These are phyloP conservation scores for Plebejus anna DNA, from an alignment of 2,888 invertebrate species.

Conservation along the genomic window DNA sequence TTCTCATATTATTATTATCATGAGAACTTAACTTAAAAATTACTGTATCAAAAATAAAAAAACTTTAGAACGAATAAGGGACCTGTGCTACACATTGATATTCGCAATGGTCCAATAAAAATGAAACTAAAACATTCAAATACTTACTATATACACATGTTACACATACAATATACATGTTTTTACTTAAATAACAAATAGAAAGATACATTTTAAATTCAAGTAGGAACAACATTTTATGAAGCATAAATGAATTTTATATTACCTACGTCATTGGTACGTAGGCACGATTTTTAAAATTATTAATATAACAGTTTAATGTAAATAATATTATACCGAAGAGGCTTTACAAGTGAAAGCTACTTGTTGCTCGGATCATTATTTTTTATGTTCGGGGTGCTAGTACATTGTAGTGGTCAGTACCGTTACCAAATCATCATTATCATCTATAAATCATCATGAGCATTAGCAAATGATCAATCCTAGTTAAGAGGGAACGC, in stretches of 20 bases:
- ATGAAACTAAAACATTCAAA: no score
- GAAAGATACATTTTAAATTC: background rate
- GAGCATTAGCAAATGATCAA: background rate
- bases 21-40: no score
- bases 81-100: no score
- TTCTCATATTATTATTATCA: no score
- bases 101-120: no score
- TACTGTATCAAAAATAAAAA: no score
- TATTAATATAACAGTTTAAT: conserved; percentile 5
- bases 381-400: conserved; percentile 7
- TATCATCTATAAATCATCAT: background rate
- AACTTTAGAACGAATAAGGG: no score
- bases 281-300: background rate
- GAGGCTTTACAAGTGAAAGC: conserved; percentile 18
- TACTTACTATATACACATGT: no score
- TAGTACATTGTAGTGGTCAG: background rate
- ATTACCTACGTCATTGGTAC: background rate
- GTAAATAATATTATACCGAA: background rate
- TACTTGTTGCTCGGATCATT: background rate
- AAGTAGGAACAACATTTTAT: background rate
- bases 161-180: no score
- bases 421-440: background rate
- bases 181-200: background rate
- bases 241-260: background rate
- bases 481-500: no score